These are phyloP conservation scores for Haliclona indistincta DNA, from an alignment of 37 sponge, comb jelly and placozoan genomes.

Conservation along the genomic window DNA sequence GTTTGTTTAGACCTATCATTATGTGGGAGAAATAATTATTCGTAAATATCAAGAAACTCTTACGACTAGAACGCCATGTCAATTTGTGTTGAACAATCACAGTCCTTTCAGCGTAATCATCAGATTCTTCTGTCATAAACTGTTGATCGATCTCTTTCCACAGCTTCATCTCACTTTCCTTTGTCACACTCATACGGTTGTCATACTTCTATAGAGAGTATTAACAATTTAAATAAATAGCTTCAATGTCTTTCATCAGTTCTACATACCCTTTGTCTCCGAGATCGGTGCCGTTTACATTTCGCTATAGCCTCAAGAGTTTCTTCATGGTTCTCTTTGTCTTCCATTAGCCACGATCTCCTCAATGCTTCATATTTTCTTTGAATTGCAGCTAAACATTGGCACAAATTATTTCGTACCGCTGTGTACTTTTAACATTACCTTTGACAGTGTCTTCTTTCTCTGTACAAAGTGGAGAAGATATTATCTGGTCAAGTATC, in stretches of 20 bases:
- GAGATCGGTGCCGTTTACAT: background rate
- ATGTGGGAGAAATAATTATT: too few relatives aligned
- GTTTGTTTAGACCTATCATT: too few relatives aligned
- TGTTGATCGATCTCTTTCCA: slow-evolving; percentile 9
- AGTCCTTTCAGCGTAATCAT: slow-evolving; percentile 11
- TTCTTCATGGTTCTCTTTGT: slow-evolving; percentile 7
- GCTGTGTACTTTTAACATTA: background rate
- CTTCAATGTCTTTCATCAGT: background rate
- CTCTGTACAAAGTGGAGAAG: slow-evolving; percentile 21
- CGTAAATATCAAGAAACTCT: background rate
- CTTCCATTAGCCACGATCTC: slow-evolving; percentile 16
- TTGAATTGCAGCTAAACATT: slow-evolving; percentile 12
- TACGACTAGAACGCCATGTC: slow-evolving; percentile 10
- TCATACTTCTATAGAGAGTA: slow-evolving; percentile 17
- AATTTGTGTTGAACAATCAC: background rate
- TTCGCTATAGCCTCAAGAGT: background rate
- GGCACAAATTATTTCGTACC: background rate
- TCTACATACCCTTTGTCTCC: slow-evolving; percentile 2
- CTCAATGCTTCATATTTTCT: slow-evolving; percentile 28
- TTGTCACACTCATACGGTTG: slow-evolving; percentile 3
- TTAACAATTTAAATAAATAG: background rate
- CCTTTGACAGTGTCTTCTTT: slow-evolving; percentile 13
- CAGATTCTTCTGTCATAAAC: slow-evolving; percentile 31
- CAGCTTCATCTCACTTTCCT: background rate
- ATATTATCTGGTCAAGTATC: too few relatives aligned